Evolutionary conservation across 2,888 invertebrate species (phyloP).

Genomic region (Odontomyia ornata): DNA sequence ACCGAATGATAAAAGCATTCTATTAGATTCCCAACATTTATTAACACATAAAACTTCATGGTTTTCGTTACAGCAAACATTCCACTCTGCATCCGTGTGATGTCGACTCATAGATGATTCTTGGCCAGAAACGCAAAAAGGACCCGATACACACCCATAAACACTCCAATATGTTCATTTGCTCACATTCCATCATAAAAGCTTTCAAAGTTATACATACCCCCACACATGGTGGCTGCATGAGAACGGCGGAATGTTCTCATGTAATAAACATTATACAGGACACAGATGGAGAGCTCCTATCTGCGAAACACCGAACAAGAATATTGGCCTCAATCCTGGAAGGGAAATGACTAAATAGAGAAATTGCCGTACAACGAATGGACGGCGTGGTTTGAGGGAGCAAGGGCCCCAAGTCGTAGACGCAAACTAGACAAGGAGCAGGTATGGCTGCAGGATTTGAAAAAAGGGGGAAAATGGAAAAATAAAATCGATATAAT

Average conservation of each 20-base stretch:
- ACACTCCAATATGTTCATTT: too few relatives aligned
- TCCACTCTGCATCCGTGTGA: not conserved
- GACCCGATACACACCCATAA: too few relatives aligned
- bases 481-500: conserved; percentile 4
- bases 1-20: too few relatives aligned
- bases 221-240: not conserved
- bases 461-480: not conserved
- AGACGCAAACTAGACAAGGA: not conserved
- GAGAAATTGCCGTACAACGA: not conserved
- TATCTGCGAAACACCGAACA: not conserved
- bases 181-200: not conserved
- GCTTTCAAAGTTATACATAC: not conserved
- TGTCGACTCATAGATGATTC: not conserved
- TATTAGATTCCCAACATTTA: too few relatives aligned
- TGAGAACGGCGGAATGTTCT: not conserved
- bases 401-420: not conserved
- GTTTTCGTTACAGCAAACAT: not conserved
- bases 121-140: not conserved
- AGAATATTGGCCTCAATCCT: not conserved
- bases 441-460: not conserved
- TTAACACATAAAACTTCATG: too few relatives aligned
- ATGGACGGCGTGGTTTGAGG: too few relatives aligned
- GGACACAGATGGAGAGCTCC: conserved; percentile 2
- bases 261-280: not conserved
- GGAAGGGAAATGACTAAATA: conserved; percentile 3